phyloP scores from a whole-genome alignment of 2,888 invertebrate genomes.

The Agonopterix arenella region DNA sequence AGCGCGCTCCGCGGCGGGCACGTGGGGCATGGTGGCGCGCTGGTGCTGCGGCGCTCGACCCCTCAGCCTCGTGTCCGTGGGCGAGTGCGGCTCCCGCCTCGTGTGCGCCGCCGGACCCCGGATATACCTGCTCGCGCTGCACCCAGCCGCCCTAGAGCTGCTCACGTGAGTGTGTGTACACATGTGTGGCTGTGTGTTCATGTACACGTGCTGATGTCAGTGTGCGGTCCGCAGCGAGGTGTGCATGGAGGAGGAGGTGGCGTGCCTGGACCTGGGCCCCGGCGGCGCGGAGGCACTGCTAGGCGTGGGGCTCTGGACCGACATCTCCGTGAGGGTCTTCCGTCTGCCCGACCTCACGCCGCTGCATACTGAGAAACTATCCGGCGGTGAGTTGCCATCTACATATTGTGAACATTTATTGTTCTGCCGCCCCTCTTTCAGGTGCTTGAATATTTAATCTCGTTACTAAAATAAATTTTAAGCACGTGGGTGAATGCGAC shows the following conservation, averaged over 20 bases:
- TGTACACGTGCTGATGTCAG: background rate
- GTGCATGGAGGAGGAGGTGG: slow-evolving; percentile 94
- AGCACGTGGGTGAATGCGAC: background rate
- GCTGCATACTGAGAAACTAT: slow-evolving; percentile 90
- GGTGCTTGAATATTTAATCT: too few species aligned
- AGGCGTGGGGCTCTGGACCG: slow-evolving; percentile 98
- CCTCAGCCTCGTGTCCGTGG: slow-evolving; percentile 93
- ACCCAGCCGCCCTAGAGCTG: slow-evolving; percentile 22
- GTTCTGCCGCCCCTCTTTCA: background rate
- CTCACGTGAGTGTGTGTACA: slow-evolving; percentile 24
- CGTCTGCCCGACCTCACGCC: slow-evolving; percentile 87
- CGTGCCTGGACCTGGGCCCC: slow-evolving; percentile 96
- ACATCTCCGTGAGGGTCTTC: slow-evolving; percentile 93
- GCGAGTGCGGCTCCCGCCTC: slow-evolving; percentile 86
- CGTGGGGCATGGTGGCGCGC: slow-evolving; percentile 53
- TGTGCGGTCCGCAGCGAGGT: slow-evolving; percentile 65
- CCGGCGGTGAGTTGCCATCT: slow-evolving; percentile 79
- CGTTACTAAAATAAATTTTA: too few species aligned
- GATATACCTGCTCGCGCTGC: slow-evolving; percentile 47
- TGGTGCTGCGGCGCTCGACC: slow-evolving; percentile 89
- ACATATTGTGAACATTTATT: background rate
- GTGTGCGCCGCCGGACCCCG: slow-evolving; percentile 84
- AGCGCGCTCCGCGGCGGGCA: slow-evolving; percentile 44
- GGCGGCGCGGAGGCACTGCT: slow-evolving; percentile 82
- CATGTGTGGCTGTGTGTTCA: background rate